These are phyloP conservation scores for Sericinus montela DNA, from an alignment of 2,888 invertebrate genomes.

Conservation along the genomic window DNA sequence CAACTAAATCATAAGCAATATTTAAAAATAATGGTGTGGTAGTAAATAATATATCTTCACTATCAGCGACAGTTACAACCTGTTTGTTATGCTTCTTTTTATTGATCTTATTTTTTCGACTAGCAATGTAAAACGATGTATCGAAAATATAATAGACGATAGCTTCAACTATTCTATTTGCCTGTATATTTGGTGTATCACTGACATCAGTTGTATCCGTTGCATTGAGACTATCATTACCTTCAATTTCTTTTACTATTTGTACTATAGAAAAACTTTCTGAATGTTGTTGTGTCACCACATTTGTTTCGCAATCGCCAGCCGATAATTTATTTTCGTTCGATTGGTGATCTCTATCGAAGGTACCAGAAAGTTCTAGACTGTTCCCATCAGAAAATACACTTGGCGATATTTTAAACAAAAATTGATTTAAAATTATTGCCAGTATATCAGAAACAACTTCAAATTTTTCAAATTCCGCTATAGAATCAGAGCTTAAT, in stretches of 20 bases:
- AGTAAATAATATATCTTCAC: conserved; percentile 61
- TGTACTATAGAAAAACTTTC: conserved; percentile 11
- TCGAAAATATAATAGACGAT: conserved; percentile 59
- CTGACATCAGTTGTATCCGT: conserved; percentile 47
- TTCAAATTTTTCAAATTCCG: conserved; percentile 67
- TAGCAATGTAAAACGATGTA: conserved; percentile 38
- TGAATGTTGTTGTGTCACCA: background rate
- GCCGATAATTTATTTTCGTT: background rate
- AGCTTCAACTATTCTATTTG: conserved; percentile 53
- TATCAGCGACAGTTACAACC: conserved; percentile 60
- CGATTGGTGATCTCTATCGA: background rate
- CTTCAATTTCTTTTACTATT: conserved; percentile 45
- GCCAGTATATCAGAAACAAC: conserved; percentile 48
- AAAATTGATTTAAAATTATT: conserved; percentile 43
- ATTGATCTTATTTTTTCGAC: conserved; percentile 33
- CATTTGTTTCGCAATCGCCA: background rate
- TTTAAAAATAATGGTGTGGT: conserved; percentile 40
- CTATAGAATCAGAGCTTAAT: conserved; percentile 60
- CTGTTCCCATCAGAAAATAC: background rate
- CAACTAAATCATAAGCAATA: background rate
- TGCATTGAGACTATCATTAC: conserved; percentile 37
- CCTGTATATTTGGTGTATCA: conserved; percentile 35
- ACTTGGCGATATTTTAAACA: conserved; percentile 21
- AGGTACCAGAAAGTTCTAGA: background rate
- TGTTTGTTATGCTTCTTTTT: conserved; percentile 33